These are phyloP conservation scores for Pterocles gutturalis DNA, from an alignment of 2,113 vertebrate species.

Conservation along the genomic window DNA sequence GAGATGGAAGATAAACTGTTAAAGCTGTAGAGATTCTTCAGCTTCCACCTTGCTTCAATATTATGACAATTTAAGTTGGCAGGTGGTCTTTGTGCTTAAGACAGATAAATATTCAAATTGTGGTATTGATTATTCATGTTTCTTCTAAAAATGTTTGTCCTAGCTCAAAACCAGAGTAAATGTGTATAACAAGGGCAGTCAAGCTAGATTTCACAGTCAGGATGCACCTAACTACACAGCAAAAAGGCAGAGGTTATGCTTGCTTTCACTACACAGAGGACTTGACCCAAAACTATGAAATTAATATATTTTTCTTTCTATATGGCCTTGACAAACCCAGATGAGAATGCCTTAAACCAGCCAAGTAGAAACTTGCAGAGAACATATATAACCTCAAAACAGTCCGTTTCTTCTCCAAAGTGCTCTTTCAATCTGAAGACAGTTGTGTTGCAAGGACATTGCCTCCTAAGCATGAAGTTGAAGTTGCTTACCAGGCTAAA, in stretches of 20 bases:
- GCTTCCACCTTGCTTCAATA: background rate
- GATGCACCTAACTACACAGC: background rate
- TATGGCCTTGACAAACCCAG: background rate
- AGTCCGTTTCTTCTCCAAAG: background rate
- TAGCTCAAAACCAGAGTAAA: background rate
- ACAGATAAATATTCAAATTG: background rate
- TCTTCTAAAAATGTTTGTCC: background rate
- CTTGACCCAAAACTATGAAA: background rate
- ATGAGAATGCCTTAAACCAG: background rate
- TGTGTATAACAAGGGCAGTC: background rate
- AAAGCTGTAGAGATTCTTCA: background rate
- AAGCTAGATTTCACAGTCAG: background rate
- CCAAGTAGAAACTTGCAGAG: background rate
- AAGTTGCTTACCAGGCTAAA: background rate
- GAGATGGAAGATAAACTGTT: background rate
- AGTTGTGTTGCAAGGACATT: background rate
- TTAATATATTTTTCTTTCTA: background rate
- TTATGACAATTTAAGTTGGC: background rate
- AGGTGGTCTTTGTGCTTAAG: background rate
- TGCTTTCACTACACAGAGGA: background rate
- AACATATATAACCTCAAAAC: background rate
- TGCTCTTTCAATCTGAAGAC: background rate
- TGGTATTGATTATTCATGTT: background rate
- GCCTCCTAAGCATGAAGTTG: background rate
- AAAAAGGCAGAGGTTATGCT: background rate